These are phyloP conservation scores for Adineta ricciae DNA, from an alignment of 2,888 invertebrate species.

Conservation along the genomic window DNA sequence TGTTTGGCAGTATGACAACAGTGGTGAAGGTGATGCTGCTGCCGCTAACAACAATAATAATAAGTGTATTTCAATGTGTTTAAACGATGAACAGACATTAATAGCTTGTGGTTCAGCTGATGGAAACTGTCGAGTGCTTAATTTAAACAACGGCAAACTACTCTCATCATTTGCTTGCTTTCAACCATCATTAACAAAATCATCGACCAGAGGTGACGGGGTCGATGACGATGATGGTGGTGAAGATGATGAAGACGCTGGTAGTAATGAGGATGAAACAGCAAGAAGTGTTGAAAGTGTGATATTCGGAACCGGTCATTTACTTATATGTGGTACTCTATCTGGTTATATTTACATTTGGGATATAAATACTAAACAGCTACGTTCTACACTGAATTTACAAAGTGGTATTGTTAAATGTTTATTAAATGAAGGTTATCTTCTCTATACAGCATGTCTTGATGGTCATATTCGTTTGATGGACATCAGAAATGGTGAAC, in stretches of 20 bases:
- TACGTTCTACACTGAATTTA: background rate
- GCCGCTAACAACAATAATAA: background rate
- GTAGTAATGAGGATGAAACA: background rate
- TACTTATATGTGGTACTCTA: conserved; percentile 1
- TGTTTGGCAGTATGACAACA: background rate
- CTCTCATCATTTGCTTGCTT: background rate
- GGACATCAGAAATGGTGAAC: conserved; percentile 3
- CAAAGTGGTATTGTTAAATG: conserved; percentile 20
- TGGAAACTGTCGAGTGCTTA: background rate
- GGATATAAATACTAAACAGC: conserved; percentile 7
- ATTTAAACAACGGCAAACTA: conserved; percentile 1
- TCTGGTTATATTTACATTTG: background rate
- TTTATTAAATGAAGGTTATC: background rate
- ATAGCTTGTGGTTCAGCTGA: background rate
- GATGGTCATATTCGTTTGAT: conserved; percentile 13
- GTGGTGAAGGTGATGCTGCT: background rate
- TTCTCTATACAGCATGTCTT: background rate
- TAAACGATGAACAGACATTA: conserved; percentile 8
- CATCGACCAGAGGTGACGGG: background rate
- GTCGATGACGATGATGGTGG: background rate
- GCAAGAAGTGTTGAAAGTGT: background rate
- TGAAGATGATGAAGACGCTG: background rate
- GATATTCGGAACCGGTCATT: background rate
- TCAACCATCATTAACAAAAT: background rate
- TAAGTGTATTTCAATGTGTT: background rate